Conservation (phyloP, 2,888 invertebrate genomes). For the Aphidius colemani region DNA sequence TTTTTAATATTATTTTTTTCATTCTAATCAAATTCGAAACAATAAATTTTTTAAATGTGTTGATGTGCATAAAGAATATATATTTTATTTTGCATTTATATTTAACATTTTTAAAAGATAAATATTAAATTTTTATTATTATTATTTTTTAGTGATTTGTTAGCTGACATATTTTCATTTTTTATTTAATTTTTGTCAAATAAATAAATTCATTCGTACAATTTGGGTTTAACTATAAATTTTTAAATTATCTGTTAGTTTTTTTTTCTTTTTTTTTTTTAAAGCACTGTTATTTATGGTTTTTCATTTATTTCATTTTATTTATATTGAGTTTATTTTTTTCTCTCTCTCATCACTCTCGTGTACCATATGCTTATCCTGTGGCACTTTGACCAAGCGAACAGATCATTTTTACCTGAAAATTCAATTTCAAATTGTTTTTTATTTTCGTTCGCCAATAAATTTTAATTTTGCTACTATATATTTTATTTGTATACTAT, state of each 20-base stretch:
- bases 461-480: not conserved
- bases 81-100: too few relatives aligned
- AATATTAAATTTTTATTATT: too few relatives aligned
- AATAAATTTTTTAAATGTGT: too few relatives aligned
- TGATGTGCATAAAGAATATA: too few relatives aligned
- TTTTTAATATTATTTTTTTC: too few relatives aligned
- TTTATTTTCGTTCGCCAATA: not conserved
- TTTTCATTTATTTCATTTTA: not conserved
- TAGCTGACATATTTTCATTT: too few relatives aligned
- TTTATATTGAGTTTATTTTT: not conserved
- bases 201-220: not conserved
- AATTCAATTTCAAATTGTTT: not conserved
- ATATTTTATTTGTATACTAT: not conserved
- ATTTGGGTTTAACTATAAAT: not conserved
- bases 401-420: slow-evolving; percentile 26
- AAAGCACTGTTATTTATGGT: not conserved
- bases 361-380: slow-evolving; percentile 28
- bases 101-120: too few relatives aligned
- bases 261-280: not conserved
- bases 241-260: not conserved
- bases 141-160: too few relatives aligned
- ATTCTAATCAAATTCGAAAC: too few relatives aligned
- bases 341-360: not conserved
- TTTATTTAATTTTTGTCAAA: not conserved
- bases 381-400: slow-evolving; percentile 36